phyloP scores from a whole-genome alignment of 2,113 vertebrate genomes.

The Ascaphus truei region DNA sequence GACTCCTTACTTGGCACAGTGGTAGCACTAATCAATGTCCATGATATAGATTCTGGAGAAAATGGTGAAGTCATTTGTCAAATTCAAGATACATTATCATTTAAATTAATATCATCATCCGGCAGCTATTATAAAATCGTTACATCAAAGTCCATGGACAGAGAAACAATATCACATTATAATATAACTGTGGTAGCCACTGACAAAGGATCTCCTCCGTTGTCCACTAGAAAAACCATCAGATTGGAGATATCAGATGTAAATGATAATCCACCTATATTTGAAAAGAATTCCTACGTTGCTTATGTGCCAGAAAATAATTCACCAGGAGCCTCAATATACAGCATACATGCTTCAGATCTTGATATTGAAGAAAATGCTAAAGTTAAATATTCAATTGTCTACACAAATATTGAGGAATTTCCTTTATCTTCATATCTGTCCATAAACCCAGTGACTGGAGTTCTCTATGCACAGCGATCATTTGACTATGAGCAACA shows the following conservation, averaged over 20 bases:
- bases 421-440: constrained; percentile 50
- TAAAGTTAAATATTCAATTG: constrained; percentile 53
- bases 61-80: not conserved
- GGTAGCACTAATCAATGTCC: not conserved
- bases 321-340: constrained; percentile 27
- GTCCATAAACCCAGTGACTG: constrained; percentile 51
- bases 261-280: constrained; percentile 55
- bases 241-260: constrained; percentile 47
- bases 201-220: constrained; percentile 51
- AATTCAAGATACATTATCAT: constrained; percentile 43
- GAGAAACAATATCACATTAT: constrained; percentile 47
- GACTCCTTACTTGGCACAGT: not conserved
- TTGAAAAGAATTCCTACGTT: constrained; percentile 45
- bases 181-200: constrained; percentile 49
- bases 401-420: constrained; percentile 56
- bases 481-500: constrained; percentile 56
- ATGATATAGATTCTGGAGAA: not conserved
- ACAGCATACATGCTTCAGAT: not conserved
- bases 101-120: constrained; percentile 49
- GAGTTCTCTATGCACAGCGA: constrained; percentile 47
- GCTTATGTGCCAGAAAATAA: constrained; percentile 65
- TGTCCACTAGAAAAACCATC: constrained; percentile 40
- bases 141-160: constrained; percentile 46
- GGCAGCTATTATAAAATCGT: constrained; percentile 52
- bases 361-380: constrained; percentile 44